Conservation (phyloP, 2,113 vertebrate species). For the Ctenodactylus gundi region DNA sequence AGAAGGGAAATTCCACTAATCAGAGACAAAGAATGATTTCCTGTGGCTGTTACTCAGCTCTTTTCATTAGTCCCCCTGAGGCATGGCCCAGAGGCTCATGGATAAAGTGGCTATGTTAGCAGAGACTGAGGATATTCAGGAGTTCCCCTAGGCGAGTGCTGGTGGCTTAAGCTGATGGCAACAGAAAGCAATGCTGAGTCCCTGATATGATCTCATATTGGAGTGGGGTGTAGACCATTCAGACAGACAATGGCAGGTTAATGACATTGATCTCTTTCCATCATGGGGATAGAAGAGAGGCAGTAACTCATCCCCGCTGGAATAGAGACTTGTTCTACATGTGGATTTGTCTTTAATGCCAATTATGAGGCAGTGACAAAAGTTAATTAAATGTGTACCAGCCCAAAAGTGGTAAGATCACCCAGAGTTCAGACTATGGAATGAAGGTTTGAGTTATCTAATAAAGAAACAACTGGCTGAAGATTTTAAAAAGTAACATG, state of each 20-base stretch:
- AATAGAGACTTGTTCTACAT: neutral
- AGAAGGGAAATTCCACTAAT: neutral
- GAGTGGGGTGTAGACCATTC: neutral
- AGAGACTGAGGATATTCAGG: neutral
- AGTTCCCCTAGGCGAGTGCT: neutral
- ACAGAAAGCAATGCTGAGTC: neutral
- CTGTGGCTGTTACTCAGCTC: neutral
- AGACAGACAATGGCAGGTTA: neutral
- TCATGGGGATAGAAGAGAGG: neutral
- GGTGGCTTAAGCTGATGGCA: neutral
- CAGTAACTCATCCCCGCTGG: neutral
- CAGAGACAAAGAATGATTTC: slow-evolving; percentile 2
- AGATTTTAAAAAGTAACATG: neutral
- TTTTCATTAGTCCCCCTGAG: neutral
- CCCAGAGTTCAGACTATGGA: neutral
- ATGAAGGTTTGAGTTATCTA: neutral
- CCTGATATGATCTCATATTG: neutral
- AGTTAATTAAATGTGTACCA: neutral
- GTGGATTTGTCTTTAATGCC: neutral
- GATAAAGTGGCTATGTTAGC: neutral
- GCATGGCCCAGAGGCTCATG: neutral
- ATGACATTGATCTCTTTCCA: neutral
- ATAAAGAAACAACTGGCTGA: neutral
- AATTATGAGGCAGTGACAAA: neutral
- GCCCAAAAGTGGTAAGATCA: neutral